These are phyloP conservation scores for Galago senegalensis DNA, from an alignment of 2,797 vertebrate species.

Conservation along the genomic window DNA sequence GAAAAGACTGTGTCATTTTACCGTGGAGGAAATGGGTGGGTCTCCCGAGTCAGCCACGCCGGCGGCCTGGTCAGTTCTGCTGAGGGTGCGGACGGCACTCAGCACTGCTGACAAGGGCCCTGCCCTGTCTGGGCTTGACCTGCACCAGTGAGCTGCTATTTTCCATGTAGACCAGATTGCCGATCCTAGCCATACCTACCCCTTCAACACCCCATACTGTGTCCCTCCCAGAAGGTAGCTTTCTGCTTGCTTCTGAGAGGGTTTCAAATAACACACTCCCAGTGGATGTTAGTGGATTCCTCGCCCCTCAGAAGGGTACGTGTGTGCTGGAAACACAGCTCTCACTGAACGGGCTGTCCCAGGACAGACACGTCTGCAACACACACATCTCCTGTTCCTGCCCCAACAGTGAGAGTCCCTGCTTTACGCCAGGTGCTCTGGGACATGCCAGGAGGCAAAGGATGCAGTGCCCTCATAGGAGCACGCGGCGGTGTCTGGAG, in stretches of 20 bases:
- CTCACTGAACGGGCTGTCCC: background rate
- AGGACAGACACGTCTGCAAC: rapidly evolving
- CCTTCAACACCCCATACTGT: background rate
- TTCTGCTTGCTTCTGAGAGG: background rate
- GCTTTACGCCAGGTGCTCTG: no score
- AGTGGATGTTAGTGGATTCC: background rate
- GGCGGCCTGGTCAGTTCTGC: background rate
- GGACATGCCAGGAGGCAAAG: background rate
- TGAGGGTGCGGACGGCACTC: background rate
- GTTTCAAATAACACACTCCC: background rate
- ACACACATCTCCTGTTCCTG: background rate
- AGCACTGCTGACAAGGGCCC: background rate
- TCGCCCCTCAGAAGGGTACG: background rate
- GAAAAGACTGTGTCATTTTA: background rate
- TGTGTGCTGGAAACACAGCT: background rate
- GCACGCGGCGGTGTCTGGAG: background rate
- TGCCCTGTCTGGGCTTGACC: background rate
- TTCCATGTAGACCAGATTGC: background rate
- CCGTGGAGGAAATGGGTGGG: background rate
- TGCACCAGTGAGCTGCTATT: background rate
- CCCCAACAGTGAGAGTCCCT: background rate
- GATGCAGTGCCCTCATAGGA: background rate
- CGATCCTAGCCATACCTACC: background rate
- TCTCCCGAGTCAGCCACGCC: background rate
- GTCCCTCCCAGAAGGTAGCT: background rate